A percentile compares a stretch with the other conserved stretches of the same genome.
phyloP scores from a whole-genome alignment of 2,113 vertebrate species.

The Patagioenas fasciata region DNA sequence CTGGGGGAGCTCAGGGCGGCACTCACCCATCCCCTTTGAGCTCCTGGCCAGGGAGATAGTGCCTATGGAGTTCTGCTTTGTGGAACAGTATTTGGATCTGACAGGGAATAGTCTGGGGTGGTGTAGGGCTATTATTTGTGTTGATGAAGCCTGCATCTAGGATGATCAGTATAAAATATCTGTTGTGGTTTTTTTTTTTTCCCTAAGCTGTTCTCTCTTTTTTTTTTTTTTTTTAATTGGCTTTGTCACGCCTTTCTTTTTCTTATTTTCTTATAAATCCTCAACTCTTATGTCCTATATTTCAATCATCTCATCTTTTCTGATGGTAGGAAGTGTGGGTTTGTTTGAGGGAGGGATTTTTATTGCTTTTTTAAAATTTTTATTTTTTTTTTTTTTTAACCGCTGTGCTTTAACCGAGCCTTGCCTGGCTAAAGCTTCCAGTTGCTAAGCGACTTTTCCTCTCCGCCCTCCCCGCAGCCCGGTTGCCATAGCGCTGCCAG shows the following conservation, averaged over 20 bases:
- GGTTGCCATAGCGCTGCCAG: constrained; percentile 78
- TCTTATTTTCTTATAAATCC: not conserved
- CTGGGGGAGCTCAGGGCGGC: rapidly evolving
- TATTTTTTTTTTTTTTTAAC: not conserved
- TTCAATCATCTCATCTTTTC: constrained; percentile 6
- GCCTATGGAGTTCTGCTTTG: not conserved
- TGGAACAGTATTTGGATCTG: not conserved
- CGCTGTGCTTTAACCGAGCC: constrained; percentile 66
- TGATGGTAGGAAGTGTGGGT: not conserved
- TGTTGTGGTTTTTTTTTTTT: not conserved
- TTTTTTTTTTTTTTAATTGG: not conserved
- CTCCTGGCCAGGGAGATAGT: not conserved
- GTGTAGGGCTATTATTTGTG: not conserved
- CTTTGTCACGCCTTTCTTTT: not conserved
- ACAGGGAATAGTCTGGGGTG: not conserved
- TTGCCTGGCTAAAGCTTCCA: constrained; percentile 72
- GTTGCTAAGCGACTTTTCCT: constrained; percentile 77
- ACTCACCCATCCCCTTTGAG: rapidly evolving
- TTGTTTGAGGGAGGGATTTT: not conserved
- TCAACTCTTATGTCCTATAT: not conserved
- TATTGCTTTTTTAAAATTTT: not conserved
- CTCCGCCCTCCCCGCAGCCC: constrained; percentile 63
- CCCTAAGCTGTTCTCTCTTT: not conserved
- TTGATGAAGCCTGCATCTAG: not conserved
- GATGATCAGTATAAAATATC: not conserved